Conservation (phyloP, 1,140 invertebrate genomes). For the Drosophila baimaii region DNA sequence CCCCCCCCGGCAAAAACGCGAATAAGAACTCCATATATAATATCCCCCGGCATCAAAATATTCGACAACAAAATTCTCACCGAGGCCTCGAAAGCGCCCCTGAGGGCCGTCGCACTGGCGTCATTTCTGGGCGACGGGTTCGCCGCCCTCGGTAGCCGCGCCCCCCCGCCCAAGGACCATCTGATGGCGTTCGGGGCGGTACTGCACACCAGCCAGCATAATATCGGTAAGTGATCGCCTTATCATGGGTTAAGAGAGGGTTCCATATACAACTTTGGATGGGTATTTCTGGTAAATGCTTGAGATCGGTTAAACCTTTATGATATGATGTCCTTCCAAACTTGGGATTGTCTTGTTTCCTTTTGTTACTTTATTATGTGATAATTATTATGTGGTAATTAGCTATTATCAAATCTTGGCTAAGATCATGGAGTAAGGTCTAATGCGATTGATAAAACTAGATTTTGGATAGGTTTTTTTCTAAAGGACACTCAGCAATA, state of each 20-base stretch:
- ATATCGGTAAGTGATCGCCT: constrained; percentile 75
- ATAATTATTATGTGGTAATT: no score
- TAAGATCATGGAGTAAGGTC: no score
- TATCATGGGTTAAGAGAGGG: neutral
- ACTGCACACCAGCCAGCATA: constrained; percentile 84
- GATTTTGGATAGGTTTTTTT: no score
- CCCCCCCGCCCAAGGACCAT: constrained; percentile 83
- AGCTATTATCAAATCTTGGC: no score
- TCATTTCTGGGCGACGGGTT: constrained; percentile 84
- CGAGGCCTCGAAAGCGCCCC: constrained; percentile 84
- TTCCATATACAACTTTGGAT: no score
- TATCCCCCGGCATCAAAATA: constrained; percentile 64
- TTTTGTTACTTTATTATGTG: no score
- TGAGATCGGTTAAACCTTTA: neutral
- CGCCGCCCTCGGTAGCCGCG: constrained; percentile 82
- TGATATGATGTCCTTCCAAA: no score
- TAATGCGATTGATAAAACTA: no score
- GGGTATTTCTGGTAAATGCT: neutral
- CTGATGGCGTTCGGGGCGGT: constrained; percentile 84
- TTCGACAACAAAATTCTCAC: constrained; percentile 84
- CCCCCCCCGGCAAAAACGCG: constrained; percentile 21
- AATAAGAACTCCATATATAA: constrained; percentile 49
- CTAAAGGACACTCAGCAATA: no score
- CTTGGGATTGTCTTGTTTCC: no score
- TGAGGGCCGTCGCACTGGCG: constrained; percentile 84